Evolutionary conservation across 1,140 invertebrate species (phyloP).

Genomic region (Agrypnia vestita): DNA sequence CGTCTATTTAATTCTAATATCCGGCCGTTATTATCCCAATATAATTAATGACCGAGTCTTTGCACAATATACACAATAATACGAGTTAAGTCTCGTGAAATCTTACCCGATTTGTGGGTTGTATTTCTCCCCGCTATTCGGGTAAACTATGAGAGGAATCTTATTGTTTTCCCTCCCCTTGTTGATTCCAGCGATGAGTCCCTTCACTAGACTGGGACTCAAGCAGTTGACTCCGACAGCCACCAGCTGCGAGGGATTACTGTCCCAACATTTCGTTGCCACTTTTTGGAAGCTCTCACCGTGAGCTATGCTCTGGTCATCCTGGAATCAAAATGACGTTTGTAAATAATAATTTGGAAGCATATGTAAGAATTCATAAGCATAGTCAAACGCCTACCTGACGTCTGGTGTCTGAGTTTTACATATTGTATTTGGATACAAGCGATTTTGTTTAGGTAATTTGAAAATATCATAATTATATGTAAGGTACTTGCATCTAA

Average conservation of each 20-base stretch:
- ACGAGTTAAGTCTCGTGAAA: too few species aligned
- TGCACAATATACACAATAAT: too few species aligned
- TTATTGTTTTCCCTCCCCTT: constrained; percentile 69
- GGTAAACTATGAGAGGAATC: constrained; percentile 83
- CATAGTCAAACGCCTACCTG: too few species aligned
- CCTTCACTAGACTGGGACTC: constrained; percentile 71
- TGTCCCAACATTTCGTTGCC: constrained; percentile 77
- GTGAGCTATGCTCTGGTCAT: constrained; percentile 79
- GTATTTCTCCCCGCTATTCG: constrained; percentile 84
- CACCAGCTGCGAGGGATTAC: constrained; percentile 78
- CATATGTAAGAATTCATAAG: not conserved
- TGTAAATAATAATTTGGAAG: not conserved
- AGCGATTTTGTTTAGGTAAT: too few species aligned
- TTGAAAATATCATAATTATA: too few species aligned
- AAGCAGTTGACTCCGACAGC: constrained; percentile 93
- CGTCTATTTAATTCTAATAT: not conserved
- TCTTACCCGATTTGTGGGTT: constrained; percentile 75
- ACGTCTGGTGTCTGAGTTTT: too few species aligned
- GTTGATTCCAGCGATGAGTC: constrained; percentile 76
- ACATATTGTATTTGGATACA: too few species aligned
- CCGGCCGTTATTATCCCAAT: not conserved
- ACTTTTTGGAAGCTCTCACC: constrained; percentile 83
- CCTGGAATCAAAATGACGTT: constrained; percentile 65
- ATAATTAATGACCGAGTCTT: not conserved
- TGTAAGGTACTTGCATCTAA: too few species aligned